Evolutionary conservation across 2,113 vertebrate species (phyloP).

Genomic region (Philantomba maxwellii): DNA sequence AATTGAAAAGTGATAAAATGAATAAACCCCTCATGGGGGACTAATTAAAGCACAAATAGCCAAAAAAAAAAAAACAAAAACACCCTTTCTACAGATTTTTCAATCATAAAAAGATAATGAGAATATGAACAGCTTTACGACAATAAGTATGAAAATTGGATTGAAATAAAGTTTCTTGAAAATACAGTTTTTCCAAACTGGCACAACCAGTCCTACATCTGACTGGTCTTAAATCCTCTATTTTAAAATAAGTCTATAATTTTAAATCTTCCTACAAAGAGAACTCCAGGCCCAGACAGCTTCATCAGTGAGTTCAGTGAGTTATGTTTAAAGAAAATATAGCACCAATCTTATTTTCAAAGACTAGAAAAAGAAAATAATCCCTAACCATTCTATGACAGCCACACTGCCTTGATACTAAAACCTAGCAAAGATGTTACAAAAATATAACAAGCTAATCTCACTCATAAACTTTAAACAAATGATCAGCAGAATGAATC

Average conservation of each 20-base stretch:
- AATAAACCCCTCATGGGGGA: background rate
- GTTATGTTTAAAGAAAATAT: background rate
- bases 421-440: background rate
- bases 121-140: background rate
- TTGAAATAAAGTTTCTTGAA: background rate
- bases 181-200: background rate
- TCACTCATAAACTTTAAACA: background rate
- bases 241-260: background rate
- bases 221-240: background rate
- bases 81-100: background rate
- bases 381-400: background rate
- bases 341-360: background rate
- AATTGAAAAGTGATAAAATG: background rate
- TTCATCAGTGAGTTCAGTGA: background rate
- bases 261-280: background rate
- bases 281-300: background rate
- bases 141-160: background rate
- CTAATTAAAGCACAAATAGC: background rate
- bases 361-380: background rate
- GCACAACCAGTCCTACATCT: background rate
- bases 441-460: background rate
- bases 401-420: background rate
- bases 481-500: background rate
- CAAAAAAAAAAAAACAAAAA: background rate
- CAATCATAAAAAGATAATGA: background rate